A percentile compares a stretch with the other conserved stretches of the same genome.
These are phyloP conservation scores for Drosophila asahinai DNA, from an alignment of 1,140 invertebrate species.

Conservation along the genomic window DNA sequence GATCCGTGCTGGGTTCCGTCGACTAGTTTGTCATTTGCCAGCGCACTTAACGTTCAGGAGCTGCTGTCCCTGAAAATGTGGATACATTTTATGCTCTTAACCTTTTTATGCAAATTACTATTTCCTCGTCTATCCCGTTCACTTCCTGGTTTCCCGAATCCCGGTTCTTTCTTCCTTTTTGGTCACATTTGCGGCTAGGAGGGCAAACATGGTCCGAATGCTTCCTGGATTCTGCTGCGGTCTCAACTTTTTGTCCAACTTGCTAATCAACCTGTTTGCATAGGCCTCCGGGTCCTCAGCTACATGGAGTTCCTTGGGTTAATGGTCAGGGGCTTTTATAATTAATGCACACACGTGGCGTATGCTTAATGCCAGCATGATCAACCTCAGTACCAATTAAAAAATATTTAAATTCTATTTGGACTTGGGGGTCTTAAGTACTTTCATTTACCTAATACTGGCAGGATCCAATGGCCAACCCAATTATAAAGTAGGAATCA, in stretches of 20 bases:
- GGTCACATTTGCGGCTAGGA: constrained; percentile 69
- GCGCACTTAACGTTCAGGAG: constrained; percentile 47
- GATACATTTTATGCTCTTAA: constrained; percentile 67
- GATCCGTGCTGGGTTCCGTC: constrained; percentile 28
- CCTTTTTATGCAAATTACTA: constrained; percentile 80
- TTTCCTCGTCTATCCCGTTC: constrained; percentile 13
- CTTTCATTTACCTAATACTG: neutral
- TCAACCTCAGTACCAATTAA: constrained; percentile 19
- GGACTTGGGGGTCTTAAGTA: neutral
- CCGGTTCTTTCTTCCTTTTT: constrained; percentile 7
- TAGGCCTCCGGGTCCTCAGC: constrained; percentile 35
- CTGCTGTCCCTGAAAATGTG: constrained; percentile 55
- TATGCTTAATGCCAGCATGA: constrained; percentile 23
- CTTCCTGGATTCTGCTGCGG: constrained; percentile 31
- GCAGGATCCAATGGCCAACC: too few species aligned
- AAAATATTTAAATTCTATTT: constrained; percentile 34
- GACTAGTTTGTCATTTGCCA: constrained; percentile 61
- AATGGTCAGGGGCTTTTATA: constrained; percentile 56
- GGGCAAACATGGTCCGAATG: constrained; percentile 58
- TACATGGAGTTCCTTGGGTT: constrained; percentile 10
- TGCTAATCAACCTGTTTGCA: constrained; percentile 78
- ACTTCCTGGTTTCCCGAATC: constrained; percentile 6
- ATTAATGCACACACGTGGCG: constrained; percentile 55
- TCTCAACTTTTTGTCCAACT: constrained; percentile 34
- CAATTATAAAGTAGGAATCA: too few species aligned